Base-by-base conservation (phyloP, 2,797 vertebrate species). In the Lutjanus campechanus region DNA sequence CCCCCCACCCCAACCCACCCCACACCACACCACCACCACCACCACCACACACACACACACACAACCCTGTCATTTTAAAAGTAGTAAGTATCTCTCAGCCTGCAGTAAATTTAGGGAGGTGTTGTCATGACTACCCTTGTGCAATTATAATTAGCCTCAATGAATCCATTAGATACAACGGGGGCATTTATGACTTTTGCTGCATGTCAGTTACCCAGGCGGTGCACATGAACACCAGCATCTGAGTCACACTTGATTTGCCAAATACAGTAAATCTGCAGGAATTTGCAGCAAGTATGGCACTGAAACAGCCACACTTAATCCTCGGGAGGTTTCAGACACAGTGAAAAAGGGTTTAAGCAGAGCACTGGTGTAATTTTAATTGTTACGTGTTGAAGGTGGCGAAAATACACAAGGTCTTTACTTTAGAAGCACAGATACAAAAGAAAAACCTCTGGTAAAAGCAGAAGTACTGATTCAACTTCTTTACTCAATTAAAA, bases 221-320 rank as follows among this genome's bases (percentile, higher is more conserved):
- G 11, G 20, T 25, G 15, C 58, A 73, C 22, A 54, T 9, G 40
- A 73, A 46, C 17, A 53, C 11, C 17, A 59, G 59, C 46, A 0
- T 20, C 25, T 17, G 53, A 74, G 55, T 36, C 51, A 59, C 70
- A 15, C 73, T 61, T 22, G 2, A 29, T 60, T 49, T 1, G 64
- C n/a, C 73, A 76, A 50, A 60, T 67, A 19, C 61, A 54, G 40
- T 76, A 46, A 73, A 79, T 88, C 60, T 75, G 19, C 11, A 15
- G 68, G 59, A 76, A 25, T 53, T 60, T 77, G 63, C 22, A 78
- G 65, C 63, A 8, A 7, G 12, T 16, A 11, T 43, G n/a, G 20
- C 36, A 43, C 55, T 36, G 19, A 6, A 46, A 49, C 41, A 47
- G 25, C 43, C 61, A 49, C n/a, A 7, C 5, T 36, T 46, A 36